Percentiles rank a stretch among this genome's conserved stretches.
phyloP scores from a whole-genome alignment of 2,797 vertebrate species.

The Emydoidea blandingii region DNA sequence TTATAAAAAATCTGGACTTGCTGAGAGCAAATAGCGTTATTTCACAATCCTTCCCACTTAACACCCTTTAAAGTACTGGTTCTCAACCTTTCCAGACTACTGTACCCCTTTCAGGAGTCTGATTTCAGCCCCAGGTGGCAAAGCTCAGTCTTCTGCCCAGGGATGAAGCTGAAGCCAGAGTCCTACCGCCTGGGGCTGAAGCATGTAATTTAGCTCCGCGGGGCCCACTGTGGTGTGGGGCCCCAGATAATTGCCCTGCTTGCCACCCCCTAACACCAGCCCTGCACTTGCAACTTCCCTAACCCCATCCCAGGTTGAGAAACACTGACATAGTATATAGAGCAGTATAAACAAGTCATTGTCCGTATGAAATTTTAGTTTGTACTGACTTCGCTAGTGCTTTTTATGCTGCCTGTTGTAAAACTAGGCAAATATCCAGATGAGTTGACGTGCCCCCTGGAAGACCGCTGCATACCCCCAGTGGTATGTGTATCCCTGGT shows the following conservation, averaged over 20 bases:
- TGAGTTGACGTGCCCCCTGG: neutral
- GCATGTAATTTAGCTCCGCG: too few relatives aligned
- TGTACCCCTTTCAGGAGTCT: slow-evolving; percentile 16
- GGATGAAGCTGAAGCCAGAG: too few relatives aligned
- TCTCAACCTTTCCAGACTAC: slow-evolving; percentile 12
- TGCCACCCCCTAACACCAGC: neutral
- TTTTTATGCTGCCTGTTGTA: too few relatives aligned
- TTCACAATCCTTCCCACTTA: too few relatives aligned
- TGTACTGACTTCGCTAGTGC: neutral
- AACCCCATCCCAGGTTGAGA: neutral
- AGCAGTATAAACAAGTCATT: neutral
- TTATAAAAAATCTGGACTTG: too few relatives aligned
- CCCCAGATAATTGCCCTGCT: neutral
- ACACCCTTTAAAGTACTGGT: too few relatives aligned
- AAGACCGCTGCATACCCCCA: neutral
- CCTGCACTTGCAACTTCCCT: too few relatives aligned
- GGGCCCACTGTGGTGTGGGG: too few relatives aligned
- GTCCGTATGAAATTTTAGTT: neutral
- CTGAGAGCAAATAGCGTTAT: too few relatives aligned
- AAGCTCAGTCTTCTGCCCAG: too few relatives aligned
- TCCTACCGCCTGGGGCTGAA: neutral
- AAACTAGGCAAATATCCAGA: neutral
- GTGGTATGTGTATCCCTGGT: neutral
- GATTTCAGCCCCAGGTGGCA: neutral
- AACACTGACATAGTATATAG: neutral